Conservation (phyloP, 2,113 vertebrate genomes). For the Chelonoidis abingdonii region DNA sequence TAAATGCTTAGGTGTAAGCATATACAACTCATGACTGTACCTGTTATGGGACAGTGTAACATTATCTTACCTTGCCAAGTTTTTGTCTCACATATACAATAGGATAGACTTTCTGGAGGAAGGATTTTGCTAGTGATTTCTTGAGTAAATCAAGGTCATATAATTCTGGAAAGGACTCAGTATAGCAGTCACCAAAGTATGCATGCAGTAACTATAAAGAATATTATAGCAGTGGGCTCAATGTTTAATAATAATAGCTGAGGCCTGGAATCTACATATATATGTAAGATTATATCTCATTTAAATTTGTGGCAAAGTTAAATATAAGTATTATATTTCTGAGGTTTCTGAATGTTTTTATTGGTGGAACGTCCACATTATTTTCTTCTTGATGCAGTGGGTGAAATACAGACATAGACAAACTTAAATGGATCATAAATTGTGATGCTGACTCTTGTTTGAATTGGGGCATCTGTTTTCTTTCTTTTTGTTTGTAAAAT, state of each 20-base stretch:
- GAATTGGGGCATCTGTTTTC: background rate
- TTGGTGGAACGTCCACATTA: background rate
- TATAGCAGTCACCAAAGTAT: background rate
- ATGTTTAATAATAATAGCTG: background rate
- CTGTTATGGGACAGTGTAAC: background rate
- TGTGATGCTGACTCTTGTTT: background rate
- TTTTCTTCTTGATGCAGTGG: background rate
- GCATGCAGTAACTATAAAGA: background rate
- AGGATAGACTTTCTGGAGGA: background rate
- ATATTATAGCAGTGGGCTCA: background rate
- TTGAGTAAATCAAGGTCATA: background rate
- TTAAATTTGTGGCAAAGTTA: background rate
- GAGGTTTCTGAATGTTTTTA: background rate
- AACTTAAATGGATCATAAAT: background rate
- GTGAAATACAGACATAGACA: background rate
- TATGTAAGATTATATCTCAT: background rate
- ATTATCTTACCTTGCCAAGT: background rate
- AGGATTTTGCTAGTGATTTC: background rate
- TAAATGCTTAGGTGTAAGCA: background rate
- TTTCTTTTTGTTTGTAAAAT: background rate
- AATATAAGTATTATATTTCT: background rate
- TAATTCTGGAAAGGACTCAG: background rate
- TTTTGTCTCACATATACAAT: background rate
- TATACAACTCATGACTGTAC: background rate
- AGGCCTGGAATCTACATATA: background rate